Percentiles rank a stretch among this genome's conserved stretches.
phyloP scores from a whole-genome alignment of 92 coral and sea anemone species.

The Zoanthus gigantus region DNA sequence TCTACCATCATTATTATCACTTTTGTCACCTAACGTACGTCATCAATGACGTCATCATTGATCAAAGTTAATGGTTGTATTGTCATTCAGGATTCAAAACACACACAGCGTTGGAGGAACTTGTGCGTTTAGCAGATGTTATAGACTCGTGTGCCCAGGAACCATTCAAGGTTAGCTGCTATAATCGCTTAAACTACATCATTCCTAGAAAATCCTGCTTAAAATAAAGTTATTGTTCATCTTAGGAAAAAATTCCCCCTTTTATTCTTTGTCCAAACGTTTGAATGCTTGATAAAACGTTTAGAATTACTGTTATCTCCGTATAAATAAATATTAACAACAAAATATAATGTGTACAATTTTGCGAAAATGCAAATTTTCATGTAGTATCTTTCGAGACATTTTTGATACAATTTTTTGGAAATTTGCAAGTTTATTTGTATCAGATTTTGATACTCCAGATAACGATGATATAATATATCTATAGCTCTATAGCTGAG shows the following conservation, averaged over 20 bases:
- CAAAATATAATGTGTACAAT: no score
- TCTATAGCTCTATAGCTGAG: no score
- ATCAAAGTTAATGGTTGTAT: background rate
- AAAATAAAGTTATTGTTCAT: background rate
- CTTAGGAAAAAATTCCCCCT: background rate
- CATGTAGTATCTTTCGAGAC: no score
- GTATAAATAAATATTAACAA: background rate
- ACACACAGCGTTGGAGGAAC: conserved; percentile 63
- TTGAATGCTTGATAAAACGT: background rate
- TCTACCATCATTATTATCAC: no score
- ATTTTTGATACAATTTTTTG: no score
- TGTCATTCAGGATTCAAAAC: conserved; percentile 34
- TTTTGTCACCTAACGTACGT: no score
- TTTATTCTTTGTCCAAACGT: background rate
- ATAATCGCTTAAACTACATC: background rate
- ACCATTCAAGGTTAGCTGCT: conserved; percentile 68
- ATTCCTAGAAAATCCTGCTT: background rate
- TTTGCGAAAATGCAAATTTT: no score
- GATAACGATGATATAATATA: no score
- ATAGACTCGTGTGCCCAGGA: conserved; percentile 82
- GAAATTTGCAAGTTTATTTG: no score
- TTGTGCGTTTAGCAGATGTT: conserved; percentile 75
- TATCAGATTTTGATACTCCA: no score
- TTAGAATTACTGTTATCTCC: background rate
- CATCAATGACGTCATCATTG: no score